Evolutionary conservation across 2,113 vertebrate species (phyloP).

Genomic region (Cheirogaleus medius): DNA sequence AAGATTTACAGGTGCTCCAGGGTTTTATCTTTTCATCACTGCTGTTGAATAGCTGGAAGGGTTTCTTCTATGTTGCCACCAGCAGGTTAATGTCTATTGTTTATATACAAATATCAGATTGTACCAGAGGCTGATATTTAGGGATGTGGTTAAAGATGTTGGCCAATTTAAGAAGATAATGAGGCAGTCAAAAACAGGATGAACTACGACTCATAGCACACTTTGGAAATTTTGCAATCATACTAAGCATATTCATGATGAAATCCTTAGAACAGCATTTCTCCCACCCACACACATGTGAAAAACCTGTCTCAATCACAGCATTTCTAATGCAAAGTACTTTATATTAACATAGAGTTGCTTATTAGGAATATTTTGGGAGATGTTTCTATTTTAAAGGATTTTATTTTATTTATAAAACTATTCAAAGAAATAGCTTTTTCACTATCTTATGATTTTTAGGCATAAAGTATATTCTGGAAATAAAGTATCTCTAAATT

Average conservation of each 20-base stretch:
- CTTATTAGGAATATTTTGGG: not conserved
- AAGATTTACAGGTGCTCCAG: not conserved
- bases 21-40: not conserved
- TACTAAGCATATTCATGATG: not conserved
- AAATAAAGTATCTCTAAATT: conserved; percentile 50
- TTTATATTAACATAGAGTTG: not conserved
- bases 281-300: not conserved
- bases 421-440: not conserved
- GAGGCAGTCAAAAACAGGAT: not conserved
- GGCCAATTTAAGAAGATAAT: not conserved
- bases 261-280: not conserved
- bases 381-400: not conserved
- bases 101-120: not conserved
- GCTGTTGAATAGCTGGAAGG: not conserved
- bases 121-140: not conserved
- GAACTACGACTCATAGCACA: not conserved
- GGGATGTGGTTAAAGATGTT: not conserved
- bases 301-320: not conserved
- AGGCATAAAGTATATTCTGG: not conserved
- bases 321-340: not conserved
- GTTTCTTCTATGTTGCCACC: not conserved
- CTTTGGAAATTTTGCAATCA: not conserved
- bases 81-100: not conserved
- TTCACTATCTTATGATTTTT: not conserved
- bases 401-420: conserved; percentile 1